phyloP scores from a whole-genome alignment of 2,797 vertebrate genomes.

The Lophotriccus pileatus region DNA sequence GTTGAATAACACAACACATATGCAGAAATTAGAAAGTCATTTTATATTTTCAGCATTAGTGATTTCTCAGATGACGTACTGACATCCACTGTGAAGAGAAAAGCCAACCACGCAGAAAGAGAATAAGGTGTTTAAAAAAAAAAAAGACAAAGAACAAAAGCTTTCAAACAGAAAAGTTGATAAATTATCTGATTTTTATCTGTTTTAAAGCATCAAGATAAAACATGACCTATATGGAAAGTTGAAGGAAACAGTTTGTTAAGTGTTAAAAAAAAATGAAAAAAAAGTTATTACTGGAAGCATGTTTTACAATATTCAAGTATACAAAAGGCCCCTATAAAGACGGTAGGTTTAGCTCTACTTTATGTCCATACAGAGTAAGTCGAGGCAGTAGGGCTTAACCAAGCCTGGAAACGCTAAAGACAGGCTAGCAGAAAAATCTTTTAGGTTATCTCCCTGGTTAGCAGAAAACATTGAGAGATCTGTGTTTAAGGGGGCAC shows the following conservation, averaged over 20 bases:
- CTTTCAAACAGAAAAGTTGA: neutral
- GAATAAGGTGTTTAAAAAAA: neutral
- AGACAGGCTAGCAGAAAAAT: neutral
- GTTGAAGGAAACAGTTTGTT: neutral
- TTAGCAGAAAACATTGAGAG: neutral
- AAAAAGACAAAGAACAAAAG: neutral
- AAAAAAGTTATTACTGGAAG: accelerated
- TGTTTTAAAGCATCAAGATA: neutral
- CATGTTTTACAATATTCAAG: neutral
- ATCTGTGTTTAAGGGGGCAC: neutral
- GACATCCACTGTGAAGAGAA: neutral
- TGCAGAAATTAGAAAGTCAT: neutral
- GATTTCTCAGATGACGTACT: neutral
- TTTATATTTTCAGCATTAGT: neutral
- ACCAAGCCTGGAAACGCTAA: neutral
- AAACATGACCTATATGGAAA: neutral
- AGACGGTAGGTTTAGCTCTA: neutral
- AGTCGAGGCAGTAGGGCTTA: neutral
- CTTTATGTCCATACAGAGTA: neutral
- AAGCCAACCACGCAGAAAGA: neutral
- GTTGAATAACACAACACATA: neutral
- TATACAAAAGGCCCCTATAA: neutral
- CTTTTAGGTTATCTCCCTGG: neutral
- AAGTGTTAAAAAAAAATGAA: neutral
- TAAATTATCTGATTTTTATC: neutral